phyloP scores from a whole-genome alignment of 2,113 vertebrate genomes.

The Sturnus vulgaris region DNA sequence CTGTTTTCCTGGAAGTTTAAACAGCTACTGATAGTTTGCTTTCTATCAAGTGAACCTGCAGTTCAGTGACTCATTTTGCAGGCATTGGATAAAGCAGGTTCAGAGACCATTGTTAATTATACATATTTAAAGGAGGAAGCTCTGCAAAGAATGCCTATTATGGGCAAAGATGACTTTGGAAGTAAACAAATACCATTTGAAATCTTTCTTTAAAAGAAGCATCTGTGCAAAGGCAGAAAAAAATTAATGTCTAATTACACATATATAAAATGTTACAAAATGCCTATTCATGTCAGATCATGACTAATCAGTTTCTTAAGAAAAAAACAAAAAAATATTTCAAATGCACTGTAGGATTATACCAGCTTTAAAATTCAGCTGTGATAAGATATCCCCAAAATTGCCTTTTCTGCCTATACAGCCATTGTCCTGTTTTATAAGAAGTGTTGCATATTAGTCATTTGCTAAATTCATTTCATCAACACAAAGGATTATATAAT shows the following conservation, averaged over 20 bases:
- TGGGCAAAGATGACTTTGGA: neutral
- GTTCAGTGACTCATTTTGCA: neutral
- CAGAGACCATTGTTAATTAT: neutral
- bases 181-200: neutral
- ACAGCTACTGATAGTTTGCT: neutral
- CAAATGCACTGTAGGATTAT: neutral
- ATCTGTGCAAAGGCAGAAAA: neutral
- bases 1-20: slow-evolving; percentile 31
- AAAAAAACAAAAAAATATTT: neutral
- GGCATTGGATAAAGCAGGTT: neutral
- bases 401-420: neutral
- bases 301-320: neutral
- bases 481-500: neutral
- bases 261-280: neutral
- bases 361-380: neutral
- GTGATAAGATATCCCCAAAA: neutral
- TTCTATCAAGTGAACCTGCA: neutral
- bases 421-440: neutral
- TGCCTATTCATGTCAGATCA: neutral
- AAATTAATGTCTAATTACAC: neutral
- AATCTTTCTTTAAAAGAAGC: neutral
- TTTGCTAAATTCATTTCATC: neutral
- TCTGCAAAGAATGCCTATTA: neutral
- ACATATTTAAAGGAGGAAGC: neutral
- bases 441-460: neutral